Conservation (phyloP, 2,888 invertebrate genomes). For the Odontomyia ornata region DNA sequence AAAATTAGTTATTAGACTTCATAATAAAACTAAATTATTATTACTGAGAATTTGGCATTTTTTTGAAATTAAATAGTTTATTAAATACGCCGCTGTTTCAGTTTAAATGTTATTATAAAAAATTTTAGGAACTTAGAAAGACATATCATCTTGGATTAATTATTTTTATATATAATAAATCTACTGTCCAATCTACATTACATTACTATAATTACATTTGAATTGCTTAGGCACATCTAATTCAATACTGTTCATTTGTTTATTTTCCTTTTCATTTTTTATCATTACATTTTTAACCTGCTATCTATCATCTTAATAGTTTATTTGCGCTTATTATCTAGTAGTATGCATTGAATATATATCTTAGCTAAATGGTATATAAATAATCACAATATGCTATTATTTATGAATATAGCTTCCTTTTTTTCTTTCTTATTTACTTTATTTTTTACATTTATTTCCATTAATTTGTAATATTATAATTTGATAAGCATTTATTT, state of each 20-base stretch:
- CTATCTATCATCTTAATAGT: background rate
- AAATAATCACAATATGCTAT: conserved; percentile 40
- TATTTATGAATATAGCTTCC: background rate
- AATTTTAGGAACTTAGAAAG: conserved; percentile 26
- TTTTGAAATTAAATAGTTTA: too few relatives aligned
- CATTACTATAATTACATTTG: background rate
- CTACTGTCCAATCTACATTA: background rate
- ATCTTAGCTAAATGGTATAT: conserved; percentile 1
- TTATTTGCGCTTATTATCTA: background rate
- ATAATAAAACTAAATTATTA: too few relatives aligned
- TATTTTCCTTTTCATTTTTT: background rate
- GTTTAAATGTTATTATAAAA: background rate
- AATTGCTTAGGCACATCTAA: conserved; percentile 43
- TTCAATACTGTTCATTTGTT: conserved; percentile 40
- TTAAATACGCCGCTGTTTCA: too few relatives aligned
- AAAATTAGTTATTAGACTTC: too few relatives aligned
- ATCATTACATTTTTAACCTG: background rate
- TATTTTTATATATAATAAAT: background rate
- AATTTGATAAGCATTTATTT: too few relatives aligned
- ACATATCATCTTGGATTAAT: background rate
- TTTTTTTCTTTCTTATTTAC: background rate
- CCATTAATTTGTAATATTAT: background rate
- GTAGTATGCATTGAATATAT: background rate
- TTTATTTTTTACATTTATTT: background rate
- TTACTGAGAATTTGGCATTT: too few relatives aligned